phyloP scores from a whole-genome alignment of 2,797 vertebrate species.

The Melanotaenia pygmaea region DNA sequence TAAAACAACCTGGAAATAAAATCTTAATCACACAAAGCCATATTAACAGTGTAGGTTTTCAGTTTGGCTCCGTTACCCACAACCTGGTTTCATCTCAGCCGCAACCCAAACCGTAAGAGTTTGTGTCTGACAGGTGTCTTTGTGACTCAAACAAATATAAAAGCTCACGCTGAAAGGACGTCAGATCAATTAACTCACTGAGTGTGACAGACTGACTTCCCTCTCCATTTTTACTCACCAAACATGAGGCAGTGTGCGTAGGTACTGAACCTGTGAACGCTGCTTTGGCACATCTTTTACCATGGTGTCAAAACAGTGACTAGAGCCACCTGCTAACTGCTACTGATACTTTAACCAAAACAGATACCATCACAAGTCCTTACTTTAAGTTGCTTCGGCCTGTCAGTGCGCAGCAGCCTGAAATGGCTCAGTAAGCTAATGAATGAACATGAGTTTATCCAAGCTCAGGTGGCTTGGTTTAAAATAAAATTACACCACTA shows the following conservation, averaged over 20 bases:
- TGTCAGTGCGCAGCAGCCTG: background rate
- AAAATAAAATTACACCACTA: constrained; percentile 39
- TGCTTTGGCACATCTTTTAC: constrained; percentile 26
- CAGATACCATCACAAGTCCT: background rate
- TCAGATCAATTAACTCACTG: constrained; percentile 25
- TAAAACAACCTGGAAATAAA: no score
- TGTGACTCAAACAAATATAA: background rate
- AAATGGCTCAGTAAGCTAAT: constrained; percentile 20
- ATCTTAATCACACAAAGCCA: no score
- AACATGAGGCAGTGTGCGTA: constrained; percentile 26
- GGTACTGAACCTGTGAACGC: constrained; percentile 36
- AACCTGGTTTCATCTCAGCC: background rate
- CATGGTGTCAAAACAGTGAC: constrained; percentile 33
- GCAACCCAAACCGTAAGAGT: background rate
- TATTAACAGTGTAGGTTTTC: no score
- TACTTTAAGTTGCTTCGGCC: background rate
- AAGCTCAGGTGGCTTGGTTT: constrained; percentile 46
- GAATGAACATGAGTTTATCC: constrained; percentile 50
- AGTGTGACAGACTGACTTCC: constrained; percentile 11
- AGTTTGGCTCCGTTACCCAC: background rate
- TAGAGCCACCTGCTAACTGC: constrained; percentile 32
- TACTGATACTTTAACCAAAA: background rate
- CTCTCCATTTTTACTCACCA: constrained; percentile 16
- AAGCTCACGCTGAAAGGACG: constrained; percentile 7
- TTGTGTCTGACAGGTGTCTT: background rate